Base-by-base conservation (phyloP, 2,113 vertebrate genomes). In the Lophochroa leadbeateri region DNA sequence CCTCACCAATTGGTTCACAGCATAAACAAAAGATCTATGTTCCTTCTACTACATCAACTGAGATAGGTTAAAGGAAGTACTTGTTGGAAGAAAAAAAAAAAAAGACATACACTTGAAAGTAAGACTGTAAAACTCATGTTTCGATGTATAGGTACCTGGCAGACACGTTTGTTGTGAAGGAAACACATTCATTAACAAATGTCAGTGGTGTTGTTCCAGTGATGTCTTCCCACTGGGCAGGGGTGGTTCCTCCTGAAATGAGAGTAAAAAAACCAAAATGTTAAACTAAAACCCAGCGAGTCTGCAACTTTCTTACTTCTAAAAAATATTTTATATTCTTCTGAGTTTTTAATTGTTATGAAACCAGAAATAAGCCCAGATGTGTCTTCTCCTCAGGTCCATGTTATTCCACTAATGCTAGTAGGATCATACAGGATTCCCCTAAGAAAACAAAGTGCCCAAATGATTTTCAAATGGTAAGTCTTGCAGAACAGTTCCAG, bases 151-250 rank as follows among this genome's bases (percentile, higher is more conserved):
- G 33, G 25, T 98, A 99, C 99, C 99, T 99, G 90, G 99, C 99
- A 79, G 99, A 99, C 82, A 99, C 99, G 4, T 99, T 99, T 58
- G 99, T 99, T 7, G 99, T 99, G 96, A 99, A 99, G 94, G 99
- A 99, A 87, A 99, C 99, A 39, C 99, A 99, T 94, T 99, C 99
- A 88, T 99, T 99, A 94, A 99, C 98, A 80, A 99, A 99, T 1
- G 99, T 99, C 97, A 99, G 97, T 0, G 99, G 99, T 9, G 99
- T 99, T 35, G 99, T 99, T 94, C 99, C 99, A 23, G 99, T 99
- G 91, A 99, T 99, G 94, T 99, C 99, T 94, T 99, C 99, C 99
- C 99, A 99, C 29, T 99, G 99, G 39, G 99, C 99, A 55, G 99
- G 99, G 6, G 99, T 99, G 35, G 99, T 99, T 95, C 99, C 99